phyloP scores from a whole-genome alignment of 2,797 vertebrate genomes.

The Balearica regulorum region DNA sequence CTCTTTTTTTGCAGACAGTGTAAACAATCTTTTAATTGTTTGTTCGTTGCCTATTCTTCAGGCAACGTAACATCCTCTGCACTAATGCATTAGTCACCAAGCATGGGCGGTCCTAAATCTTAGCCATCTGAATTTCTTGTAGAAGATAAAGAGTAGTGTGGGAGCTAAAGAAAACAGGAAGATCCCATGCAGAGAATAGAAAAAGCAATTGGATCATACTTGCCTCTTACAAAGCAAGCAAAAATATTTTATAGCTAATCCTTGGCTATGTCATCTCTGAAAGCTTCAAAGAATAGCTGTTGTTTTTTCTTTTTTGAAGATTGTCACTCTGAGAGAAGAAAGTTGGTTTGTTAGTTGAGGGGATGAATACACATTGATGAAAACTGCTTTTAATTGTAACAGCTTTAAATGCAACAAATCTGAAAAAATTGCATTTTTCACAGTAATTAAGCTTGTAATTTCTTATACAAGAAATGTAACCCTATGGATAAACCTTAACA shows the following conservation, averaged over 20 bases:
- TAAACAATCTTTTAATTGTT: conserved; percentile 15
- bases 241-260: not conserved
- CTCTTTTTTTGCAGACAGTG: not conserved
- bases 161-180: conserved; percentile 57
- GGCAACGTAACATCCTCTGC: conserved; percentile 11
- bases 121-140: conserved; percentile 35
- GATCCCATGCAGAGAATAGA: not conserved
- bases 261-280: not conserved
- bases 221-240: not conserved
- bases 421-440: not conserved
- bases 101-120: not conserved
- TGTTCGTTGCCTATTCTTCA: not conserved
- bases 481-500: not conserved
- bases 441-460: not conserved
- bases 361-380: not conserved
- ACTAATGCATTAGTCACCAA: conserved; percentile 20
- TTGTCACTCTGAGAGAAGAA: not conserved
- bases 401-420: not conserved
- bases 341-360: not conserved
- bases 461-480: not conserved
- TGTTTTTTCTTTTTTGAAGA: not conserved
- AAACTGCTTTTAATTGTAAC: not conserved
- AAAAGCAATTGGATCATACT: conserved; percentile 2
- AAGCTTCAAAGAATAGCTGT: not conserved
- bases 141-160: conserved; percentile 2